phyloP scores from a whole-genome alignment of 1,140 invertebrate species.

The Diuraphis noxia region DNA sequence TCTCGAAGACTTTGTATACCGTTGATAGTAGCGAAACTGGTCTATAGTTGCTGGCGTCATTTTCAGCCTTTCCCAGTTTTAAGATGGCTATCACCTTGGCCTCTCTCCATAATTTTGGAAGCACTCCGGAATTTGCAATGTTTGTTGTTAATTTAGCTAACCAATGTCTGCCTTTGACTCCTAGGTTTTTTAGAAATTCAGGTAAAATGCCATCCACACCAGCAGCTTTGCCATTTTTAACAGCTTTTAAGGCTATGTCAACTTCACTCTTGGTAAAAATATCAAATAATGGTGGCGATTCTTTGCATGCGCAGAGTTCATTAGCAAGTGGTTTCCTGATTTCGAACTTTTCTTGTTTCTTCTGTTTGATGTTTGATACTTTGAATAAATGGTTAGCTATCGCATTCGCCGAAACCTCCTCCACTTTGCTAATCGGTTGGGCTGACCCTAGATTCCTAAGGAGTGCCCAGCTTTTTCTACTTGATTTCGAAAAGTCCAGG shows the following conservation, averaged over 20 bases:
- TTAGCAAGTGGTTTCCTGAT: neutral
- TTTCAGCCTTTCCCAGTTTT: neutral
- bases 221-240: constrained; percentile 24
- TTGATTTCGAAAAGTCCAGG: neutral
- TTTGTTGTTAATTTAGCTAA: neutral
- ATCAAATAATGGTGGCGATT: neutral
- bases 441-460: neutral
- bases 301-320: neutral
- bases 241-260: neutral
- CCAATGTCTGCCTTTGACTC: neutral
- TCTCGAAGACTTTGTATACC: neutral
- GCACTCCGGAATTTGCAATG: neutral
- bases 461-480: neutral
- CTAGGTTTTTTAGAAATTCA: constrained; percentile 14
- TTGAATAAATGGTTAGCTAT: neutral
- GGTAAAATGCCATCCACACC: neutral
- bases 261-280: neutral
- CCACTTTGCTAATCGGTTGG: neutral
- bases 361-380: neutral
- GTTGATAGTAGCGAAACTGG: neutral
- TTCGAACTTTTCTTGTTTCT: neutral
- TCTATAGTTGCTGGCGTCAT: neutral
- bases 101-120: neutral
- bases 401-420: neutral
- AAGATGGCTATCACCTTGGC: neutral